phyloP scores from a whole-genome alignment of 2,888 invertebrate species.

The Pollenia griseotomentosa region DNA sequence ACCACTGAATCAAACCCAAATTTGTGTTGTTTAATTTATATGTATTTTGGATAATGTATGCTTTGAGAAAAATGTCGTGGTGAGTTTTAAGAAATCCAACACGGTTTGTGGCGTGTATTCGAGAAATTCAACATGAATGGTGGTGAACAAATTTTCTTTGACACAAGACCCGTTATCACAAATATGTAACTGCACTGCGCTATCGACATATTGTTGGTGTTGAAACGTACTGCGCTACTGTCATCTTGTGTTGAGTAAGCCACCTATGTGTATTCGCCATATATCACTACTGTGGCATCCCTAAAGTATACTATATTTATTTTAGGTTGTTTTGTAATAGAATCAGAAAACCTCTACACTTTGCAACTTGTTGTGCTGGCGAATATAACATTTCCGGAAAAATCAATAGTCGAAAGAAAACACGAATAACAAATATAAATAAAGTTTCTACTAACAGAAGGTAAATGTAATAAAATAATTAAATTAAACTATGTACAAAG shows the following conservation, averaged over 20 bases:
- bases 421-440: conserved; percentile 11
- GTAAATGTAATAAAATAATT: conserved; percentile 25
- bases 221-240: background rate
- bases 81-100: too few relatives aligned
- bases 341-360: conserved; percentile 9
- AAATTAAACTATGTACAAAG: background rate
- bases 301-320: conserved; percentile 35
- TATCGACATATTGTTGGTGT: too few relatives aligned
- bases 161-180: too few relatives aligned
- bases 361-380: conserved; percentile 70
- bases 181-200: too few relatives aligned
- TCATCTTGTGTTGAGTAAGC: background rate
- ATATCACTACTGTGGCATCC: conserved; percentile 15
- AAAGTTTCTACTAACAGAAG: conserved; percentile 45
- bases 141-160: too few relatives aligned
- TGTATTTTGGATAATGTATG: too few relatives aligned
- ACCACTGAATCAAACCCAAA: too few relatives aligned
- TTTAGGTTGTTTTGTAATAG: background rate
- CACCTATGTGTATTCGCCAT: background rate
- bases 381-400: conserved; percentile 49
- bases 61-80: too few relatives aligned
- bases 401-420: conserved; percentile 65
- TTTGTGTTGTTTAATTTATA: too few relatives aligned
- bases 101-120: too few relatives aligned
- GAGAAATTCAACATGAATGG: too few relatives aligned